Percentiles rank a stretch among this genome's conserved stretches.
phyloP scores from a whole-genome alignment of 2,113 vertebrate species.

The Progne subis region DNA sequence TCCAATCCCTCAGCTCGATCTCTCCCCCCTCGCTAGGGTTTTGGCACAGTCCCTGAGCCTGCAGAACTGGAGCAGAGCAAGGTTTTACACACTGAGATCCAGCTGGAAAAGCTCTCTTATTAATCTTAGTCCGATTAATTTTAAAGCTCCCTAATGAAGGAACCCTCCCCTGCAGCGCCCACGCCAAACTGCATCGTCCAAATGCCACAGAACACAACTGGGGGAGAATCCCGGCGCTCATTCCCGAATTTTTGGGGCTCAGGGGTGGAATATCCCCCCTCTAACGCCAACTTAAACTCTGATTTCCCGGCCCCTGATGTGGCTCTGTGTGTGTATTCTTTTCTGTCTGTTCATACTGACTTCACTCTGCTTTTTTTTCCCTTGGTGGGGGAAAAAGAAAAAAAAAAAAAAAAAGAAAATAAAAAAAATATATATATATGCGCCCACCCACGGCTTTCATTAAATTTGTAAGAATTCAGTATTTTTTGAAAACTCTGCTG shows the following conservation, averaged over 20 bases:
- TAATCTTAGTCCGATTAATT: neutral
- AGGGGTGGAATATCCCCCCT: neutral
- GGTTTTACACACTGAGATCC: neutral
- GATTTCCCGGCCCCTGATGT: neutral
- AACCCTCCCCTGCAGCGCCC: neutral
- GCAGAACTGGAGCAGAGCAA: neutral
- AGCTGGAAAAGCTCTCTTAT: neutral
- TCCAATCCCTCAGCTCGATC: neutral
- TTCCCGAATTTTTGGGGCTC: neutral
- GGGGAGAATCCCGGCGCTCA: neutral
- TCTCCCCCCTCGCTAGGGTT: accelerated
- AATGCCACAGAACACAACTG: accelerated
- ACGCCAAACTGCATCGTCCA: neutral
- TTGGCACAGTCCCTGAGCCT: neutral
- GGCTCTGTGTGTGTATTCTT: neutral
- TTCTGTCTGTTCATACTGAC: slow-evolving; percentile 15
- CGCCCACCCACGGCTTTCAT: slow-evolving; percentile 61
- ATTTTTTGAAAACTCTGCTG: slow-evolving; percentile 55
- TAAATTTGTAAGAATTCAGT: slow-evolving; percentile 61
- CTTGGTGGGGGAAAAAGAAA: neutral
- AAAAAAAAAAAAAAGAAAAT: neutral
- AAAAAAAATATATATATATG: neutral
- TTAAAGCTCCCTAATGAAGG: neutral
- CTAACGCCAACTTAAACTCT: neutral
- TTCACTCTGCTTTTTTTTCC: slow-evolving; percentile 45